phyloP scores from a whole-genome alignment of 2,888 invertebrate species.

The Quadroppia sp. region DNA sequence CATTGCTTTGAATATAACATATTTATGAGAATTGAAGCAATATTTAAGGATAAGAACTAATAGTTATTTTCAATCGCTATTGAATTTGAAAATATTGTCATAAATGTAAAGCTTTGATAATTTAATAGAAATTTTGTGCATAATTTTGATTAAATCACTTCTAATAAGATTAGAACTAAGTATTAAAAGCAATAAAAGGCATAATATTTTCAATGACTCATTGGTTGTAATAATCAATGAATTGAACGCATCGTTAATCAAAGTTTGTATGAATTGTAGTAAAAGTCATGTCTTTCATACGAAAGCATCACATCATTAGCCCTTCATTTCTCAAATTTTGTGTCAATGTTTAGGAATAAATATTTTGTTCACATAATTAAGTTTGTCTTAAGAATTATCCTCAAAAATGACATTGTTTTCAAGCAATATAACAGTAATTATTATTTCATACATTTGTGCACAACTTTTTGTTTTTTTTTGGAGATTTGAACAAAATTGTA shows the following conservation, averaged over 20 bases:
- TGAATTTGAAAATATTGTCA: no score
- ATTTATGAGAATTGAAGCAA: no score
- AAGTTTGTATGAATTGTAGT: constrained; percentile 1
- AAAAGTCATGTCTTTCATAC: neutral
- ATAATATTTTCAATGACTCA: neutral
- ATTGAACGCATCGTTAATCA: constrained; percentile 16
- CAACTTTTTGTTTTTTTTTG: no score
- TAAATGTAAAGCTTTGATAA: no score
- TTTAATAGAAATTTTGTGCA: no score
- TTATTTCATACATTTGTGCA: neutral
- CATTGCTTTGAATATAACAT: no score
- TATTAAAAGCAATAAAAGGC: neutral
- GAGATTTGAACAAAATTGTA: no score
- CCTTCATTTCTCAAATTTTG: neutral
- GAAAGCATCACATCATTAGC: neutral
- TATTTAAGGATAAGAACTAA: no score
- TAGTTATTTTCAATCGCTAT: no score
- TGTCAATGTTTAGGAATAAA: constrained; percentile 2
- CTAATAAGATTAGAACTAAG: no score
- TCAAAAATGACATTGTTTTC: neutral
- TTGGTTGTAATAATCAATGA: neutral
- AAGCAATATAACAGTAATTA: neutral
- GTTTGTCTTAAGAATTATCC: neutral
- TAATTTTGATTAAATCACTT: no score
- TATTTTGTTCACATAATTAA: no score